Conservation (phyloP, 2,797 vertebrate species). For the Trichosurus vulpecula region DNA sequence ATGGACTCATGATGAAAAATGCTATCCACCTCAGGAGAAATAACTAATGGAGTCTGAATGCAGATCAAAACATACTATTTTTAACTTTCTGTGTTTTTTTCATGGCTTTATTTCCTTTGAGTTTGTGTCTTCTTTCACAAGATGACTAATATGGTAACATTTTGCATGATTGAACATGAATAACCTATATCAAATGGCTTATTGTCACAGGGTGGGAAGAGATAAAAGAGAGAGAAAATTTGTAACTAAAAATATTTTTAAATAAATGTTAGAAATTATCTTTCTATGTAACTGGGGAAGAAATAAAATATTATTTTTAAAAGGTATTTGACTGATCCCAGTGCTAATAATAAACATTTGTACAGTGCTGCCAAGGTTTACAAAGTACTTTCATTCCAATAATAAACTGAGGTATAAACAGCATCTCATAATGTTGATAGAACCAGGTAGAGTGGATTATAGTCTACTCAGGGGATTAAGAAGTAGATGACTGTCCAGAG, state of each 20-base stretch:
- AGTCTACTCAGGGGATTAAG: not conserved
- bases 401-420: not conserved
- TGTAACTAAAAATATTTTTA: not conserved
- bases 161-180: not conserved
- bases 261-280: not conserved
- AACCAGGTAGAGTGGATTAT: not conserved
- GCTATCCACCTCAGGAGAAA: not conserved
- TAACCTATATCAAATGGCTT: not conserved
- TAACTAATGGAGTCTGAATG: not conserved
- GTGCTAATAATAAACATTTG: not conserved
- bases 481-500: not conserved
- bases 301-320: not conserved
- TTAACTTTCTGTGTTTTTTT: not conserved
- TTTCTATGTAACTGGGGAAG: not conserved
- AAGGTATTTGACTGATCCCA: not conserved
- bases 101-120: not conserved
- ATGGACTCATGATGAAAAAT: not conserved
- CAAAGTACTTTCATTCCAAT: not conserved
- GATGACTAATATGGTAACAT: not conserved
- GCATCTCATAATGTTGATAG: not conserved
- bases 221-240: not conserved
- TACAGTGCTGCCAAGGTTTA: not conserved
- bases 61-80: not conserved
- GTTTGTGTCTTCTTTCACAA: not conserved
- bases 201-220: not conserved